These are phyloP conservation scores for Chesias legatella DNA, from an alignment of 2,888 invertebrate species.

Conservation along the genomic window DNA sequence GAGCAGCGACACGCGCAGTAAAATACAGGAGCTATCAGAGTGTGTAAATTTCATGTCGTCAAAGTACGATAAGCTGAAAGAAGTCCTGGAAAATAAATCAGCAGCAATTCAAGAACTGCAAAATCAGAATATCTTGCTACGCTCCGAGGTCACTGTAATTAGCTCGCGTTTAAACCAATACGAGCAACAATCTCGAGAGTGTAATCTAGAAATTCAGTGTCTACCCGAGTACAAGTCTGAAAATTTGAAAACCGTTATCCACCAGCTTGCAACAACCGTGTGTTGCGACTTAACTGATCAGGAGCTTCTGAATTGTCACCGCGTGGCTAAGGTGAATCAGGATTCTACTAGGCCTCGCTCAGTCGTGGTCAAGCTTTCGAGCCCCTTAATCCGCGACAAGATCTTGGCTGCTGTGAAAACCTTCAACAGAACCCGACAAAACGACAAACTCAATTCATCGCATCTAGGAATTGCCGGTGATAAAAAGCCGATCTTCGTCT, in stretches of 20 bases:
- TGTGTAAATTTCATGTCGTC: not conserved
- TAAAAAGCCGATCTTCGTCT: not conserved
- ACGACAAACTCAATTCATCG: not conserved
- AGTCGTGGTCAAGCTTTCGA: constrained; percentile 1
- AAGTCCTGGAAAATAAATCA: not conserved
- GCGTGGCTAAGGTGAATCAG: constrained; percentile 1
- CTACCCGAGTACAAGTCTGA: not conserved
- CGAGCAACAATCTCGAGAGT: constrained; percentile 3
- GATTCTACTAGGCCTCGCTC: constrained; percentile 3
- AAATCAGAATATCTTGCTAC: not conserved
- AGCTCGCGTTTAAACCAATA: constrained; percentile 1
- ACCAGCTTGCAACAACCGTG: not conserved
- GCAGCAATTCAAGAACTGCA: not conserved
- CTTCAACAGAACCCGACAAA: not conserved
- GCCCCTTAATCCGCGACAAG: constrained; percentile 1
- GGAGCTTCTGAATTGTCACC: too few relatives aligned
- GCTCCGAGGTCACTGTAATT: not conserved
- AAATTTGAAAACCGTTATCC: not conserved
- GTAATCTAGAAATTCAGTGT: constrained; percentile 2
- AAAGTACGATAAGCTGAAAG: not conserved
- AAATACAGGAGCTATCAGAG: not conserved
- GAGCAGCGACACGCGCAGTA: not conserved
- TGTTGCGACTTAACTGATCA: not conserved
- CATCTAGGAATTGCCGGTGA: not conserved
- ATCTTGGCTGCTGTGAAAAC: not conserved